Conservation (phyloP, 2,797 vertebrate genomes). For the Eidolon dupreanum region DNA sequence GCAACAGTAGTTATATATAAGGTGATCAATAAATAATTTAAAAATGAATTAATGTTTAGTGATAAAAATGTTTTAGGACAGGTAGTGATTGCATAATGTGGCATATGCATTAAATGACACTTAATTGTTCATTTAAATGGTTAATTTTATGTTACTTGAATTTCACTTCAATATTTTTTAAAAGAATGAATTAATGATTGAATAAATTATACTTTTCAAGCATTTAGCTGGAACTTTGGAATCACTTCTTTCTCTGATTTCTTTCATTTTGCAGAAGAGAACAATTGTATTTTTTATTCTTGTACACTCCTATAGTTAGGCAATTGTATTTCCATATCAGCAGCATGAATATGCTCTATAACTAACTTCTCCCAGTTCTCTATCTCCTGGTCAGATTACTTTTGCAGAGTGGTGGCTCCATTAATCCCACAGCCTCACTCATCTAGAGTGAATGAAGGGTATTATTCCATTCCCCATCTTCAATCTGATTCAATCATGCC, state of each 20-base stretch:
- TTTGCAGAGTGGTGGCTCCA: not conserved
- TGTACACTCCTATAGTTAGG: too few species aligned
- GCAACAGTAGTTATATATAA: not conserved
- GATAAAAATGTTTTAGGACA: not conserved
- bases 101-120: not conserved
- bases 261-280: not conserved
- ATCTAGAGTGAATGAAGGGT: not conserved
- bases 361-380: not conserved
- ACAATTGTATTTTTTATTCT: not conserved
- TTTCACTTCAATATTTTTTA: not conserved
- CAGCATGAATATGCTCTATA: not conserved
- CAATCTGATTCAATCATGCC: not conserved
- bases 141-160: constrained; percentile 3
- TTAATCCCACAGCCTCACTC: fast-evolving
- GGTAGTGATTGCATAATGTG: not conserved
- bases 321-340: not conserved
- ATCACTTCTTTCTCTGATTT: not conserved
- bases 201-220: not conserved
- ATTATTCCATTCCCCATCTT: not conserved
- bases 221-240: not conserved
- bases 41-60: constrained; percentile 11
- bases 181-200: not conserved
- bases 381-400: too few species aligned
- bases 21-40: not conserved
- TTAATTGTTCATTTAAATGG: not conserved